phyloP scores from a whole-genome alignment of 2,797 vertebrate genomes.

The Taenioides sp. region DNA sequence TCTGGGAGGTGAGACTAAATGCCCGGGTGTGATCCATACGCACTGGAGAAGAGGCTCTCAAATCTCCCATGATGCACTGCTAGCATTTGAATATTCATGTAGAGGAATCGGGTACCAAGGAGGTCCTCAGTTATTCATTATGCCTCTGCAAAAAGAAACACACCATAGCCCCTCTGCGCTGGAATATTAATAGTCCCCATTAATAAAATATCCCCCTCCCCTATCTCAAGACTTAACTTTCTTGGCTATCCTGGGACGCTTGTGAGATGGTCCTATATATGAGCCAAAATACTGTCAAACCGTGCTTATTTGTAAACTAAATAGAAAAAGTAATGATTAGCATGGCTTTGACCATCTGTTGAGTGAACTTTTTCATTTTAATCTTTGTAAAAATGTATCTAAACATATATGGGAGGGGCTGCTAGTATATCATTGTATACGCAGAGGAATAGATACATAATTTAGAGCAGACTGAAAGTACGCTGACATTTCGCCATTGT shows the following conservation, averaged over 20 bases:
- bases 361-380: slow-evolving; percentile 37
- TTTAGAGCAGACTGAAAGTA: slow-evolving; percentile 75
- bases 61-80: slow-evolving; percentile 59
- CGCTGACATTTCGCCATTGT: slow-evolving; percentile 79
- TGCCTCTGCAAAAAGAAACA: slow-evolving; percentile 79
- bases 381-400: slow-evolving; percentile 34
- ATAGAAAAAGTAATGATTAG: slow-evolving; percentile 8
- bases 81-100: slow-evolving; percentile 79
- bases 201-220: slow-evolving; percentile 80
- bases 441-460: slow-evolving; percentile 42
- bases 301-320: slow-evolving; percentile 23
- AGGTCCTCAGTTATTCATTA: slow-evolving; percentile 82
- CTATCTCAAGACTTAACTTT: slow-evolving; percentile 64
- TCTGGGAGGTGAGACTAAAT: slow-evolving; percentile 54
- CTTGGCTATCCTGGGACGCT: slow-evolving; percentile 50
- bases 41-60: slow-evolving; percentile 56
- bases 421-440: slow-evolving; percentile 55
- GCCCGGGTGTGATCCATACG: slow-evolving; percentile 52
- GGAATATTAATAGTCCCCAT: slow-evolving; percentile 81
- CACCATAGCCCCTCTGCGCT: slow-evolving; percentile 74
- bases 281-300: slow-evolving; percentile 24
- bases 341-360: slow-evolving; percentile 26
- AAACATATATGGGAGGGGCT: slow-evolving; percentile 29
- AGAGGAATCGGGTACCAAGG: slow-evolving; percentile 64
- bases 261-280: slow-evolving; percentile 35